These are phyloP conservation scores for Drosophila grimshawi DNA, from an alignment of 1,140 invertebrate genomes.

Conservation along the genomic window DNA sequence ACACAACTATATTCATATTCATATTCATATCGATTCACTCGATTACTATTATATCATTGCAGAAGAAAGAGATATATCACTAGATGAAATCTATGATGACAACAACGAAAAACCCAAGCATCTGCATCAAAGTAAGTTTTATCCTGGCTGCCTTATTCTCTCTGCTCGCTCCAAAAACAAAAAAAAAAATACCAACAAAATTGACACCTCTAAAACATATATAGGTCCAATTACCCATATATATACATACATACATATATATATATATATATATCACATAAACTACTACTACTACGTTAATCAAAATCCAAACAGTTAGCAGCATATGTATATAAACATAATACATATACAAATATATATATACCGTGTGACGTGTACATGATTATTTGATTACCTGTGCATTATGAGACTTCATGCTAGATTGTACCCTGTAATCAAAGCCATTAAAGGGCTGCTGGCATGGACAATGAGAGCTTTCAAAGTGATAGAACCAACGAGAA, in stretches of 20 bases:
- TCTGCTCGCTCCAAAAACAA: background rate
- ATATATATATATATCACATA: constrained; percentile 26
- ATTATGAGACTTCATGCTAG: constrained; percentile 6
- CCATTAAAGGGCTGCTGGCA: constrained; percentile 3
- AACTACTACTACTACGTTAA: background rate
- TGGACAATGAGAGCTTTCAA: background rate
- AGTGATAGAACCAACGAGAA: background rate
- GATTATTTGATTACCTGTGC: background rate
- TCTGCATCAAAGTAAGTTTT: constrained; percentile 83
- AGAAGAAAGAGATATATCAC: constrained; percentile 85
- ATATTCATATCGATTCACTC: background rate
- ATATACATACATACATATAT: constrained; percentile 9
- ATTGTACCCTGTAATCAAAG: constrained; percentile 17
- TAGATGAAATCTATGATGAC: constrained; percentile 88
- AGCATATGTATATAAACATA: constrained; percentile 26
- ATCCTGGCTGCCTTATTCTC: background rate
- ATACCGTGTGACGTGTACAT: background rate
- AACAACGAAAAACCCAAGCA: constrained; percentile 85
- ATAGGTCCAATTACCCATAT: constrained; percentile 47
- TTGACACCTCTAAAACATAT: constrained; percentile 21
- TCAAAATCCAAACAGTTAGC: constrained; percentile 13
- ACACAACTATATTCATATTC: no score
- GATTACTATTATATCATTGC: constrained; percentile 22
- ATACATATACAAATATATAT: constrained; percentile 3
- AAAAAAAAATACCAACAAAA: constrained; percentile 13